A percentile compares a stretch with the other conserved stretches of the same genome.
Conservation (phyloP, 1,140 invertebrate genomes). For the Habropoda laboriosa region DNA sequence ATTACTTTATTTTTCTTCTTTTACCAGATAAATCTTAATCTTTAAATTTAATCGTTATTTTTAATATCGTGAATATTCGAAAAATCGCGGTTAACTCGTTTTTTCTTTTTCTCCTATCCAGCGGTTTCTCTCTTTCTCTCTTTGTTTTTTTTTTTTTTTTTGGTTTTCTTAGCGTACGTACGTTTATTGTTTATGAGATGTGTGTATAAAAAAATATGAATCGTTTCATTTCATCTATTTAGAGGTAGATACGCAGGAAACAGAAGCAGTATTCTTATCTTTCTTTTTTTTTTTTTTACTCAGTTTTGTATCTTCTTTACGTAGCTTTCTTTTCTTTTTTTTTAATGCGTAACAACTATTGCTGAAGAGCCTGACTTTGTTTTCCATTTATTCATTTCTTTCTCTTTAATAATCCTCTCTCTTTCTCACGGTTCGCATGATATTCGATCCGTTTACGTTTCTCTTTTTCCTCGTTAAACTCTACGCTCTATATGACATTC, state of each 20-base stretch:
- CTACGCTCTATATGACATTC: conserved; percentile 2
- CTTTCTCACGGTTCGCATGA: conserved; percentile 25
- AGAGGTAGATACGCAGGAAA: conserved; percentile 79
- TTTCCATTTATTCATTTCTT: neutral
- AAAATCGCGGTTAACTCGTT: conserved; percentile 12
- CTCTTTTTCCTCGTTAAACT: neutral
- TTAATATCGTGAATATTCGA: conserved; percentile 15
- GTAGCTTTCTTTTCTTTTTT: conserved; percentile 8
- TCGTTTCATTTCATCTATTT: conserved; percentile 74
- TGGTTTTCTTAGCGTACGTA: conserved; percentile 64
- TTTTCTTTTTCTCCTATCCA: neutral
- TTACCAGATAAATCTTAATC: conserved; percentile 26
- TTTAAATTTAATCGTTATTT: conserved; percentile 22
- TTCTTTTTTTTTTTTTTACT: conserved; percentile 49
- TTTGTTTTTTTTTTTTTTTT: conserved; percentile 6
- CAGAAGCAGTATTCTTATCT: conserved; percentile 74
- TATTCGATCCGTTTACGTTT: conserved; percentile 1
- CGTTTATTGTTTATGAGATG: conserved; percentile 75
- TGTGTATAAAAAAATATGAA: conserved; percentile 79
- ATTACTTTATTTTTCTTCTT: neutral
- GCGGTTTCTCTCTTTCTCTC: conserved; percentile 31
- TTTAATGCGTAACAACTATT: conserved; percentile 43
- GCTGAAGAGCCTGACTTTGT: conserved; percentile 40
- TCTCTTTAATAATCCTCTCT: conserved; percentile 11
- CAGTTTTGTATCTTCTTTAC: conserved; percentile 30